These are phyloP conservation scores for Channa maculata DNA, from an alignment of 2,113 vertebrate species.

Conservation along the genomic window DNA sequence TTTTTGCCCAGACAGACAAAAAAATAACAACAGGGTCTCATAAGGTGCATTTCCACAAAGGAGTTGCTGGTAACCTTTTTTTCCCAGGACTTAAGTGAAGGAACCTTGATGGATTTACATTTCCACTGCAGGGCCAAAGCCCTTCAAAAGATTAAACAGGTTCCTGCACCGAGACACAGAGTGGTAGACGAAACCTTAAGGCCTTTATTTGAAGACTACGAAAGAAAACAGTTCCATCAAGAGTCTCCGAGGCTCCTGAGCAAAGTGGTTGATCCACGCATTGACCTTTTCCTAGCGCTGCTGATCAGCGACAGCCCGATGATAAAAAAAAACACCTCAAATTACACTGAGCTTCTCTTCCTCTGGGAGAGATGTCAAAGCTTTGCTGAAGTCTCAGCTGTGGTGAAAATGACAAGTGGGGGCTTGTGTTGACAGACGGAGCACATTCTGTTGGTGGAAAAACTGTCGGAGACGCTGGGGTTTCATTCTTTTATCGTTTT, in stretches of 20 bases:
- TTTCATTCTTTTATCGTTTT: too few relatives aligned
- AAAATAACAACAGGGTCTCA: too few relatives aligned
- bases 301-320: slow-evolving; percentile 21
- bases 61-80: too few relatives aligned
- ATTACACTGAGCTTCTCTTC: slow-evolving; percentile 7
- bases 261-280: slow-evolving; percentile 7
- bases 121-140: too few relatives aligned
- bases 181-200: background rate
- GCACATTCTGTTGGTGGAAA: background rate
- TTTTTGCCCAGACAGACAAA: too few relatives aligned
- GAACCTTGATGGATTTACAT: too few relatives aligned
- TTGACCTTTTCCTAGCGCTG: slow-evolving; percentile 33
- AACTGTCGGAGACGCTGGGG: too few relatives aligned
- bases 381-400: background rate
- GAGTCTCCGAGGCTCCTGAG: background rate
- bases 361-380: background rate
- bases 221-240: slow-evolving; percentile 20
- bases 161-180: background rate
- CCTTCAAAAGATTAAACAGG: too few relatives aligned
- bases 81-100: too few relatives aligned
- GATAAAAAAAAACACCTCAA: slow-evolving; percentile 21
- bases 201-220: background rate
- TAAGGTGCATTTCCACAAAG: too few relatives aligned
- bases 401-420: slow-evolving; percentile 20
- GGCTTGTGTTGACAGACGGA: slow-evolving; percentile 5